Conservation (phyloP, 2,113 vertebrate genomes). For the Todiramphus chloris region DNA sequence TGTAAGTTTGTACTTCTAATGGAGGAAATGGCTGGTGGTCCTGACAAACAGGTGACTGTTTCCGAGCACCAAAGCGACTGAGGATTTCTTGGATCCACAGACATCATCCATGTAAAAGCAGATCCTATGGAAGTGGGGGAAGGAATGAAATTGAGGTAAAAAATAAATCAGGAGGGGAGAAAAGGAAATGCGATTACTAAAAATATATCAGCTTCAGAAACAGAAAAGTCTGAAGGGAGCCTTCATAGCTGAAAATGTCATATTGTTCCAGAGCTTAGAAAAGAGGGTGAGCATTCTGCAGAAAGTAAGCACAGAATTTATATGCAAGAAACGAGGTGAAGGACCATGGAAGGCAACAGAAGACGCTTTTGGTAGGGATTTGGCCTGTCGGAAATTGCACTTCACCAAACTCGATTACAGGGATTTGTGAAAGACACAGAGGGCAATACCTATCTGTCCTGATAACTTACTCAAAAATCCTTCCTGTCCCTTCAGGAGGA, state of each 20-base stretch:
- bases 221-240: background rate
- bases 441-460: background rate
- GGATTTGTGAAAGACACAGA: background rate
- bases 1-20: background rate
- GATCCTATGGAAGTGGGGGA: background rate
- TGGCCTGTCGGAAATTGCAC: background rate
- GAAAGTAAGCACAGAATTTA: background rate
- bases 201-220: background rate
- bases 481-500: background rate
- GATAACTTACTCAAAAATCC: background rate
- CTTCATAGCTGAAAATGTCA: background rate
- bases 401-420: accelerated
- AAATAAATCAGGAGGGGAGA: background rate
- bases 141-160: background rate
- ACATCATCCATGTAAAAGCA: background rate
- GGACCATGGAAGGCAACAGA: background rate
- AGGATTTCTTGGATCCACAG: background rate
- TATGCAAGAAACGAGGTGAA: background rate
- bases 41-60: background rate
- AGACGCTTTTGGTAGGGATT: background rate
- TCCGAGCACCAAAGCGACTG: background rate
- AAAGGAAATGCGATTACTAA: background rate
- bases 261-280: background rate
- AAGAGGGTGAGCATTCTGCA: background rate
- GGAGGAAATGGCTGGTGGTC: background rate